Percentiles rank a stretch among this genome's conserved stretches.
phyloP scores from a whole-genome alignment of 2,797 vertebrate genomes.

The Cryptoprocta ferox region DNA sequence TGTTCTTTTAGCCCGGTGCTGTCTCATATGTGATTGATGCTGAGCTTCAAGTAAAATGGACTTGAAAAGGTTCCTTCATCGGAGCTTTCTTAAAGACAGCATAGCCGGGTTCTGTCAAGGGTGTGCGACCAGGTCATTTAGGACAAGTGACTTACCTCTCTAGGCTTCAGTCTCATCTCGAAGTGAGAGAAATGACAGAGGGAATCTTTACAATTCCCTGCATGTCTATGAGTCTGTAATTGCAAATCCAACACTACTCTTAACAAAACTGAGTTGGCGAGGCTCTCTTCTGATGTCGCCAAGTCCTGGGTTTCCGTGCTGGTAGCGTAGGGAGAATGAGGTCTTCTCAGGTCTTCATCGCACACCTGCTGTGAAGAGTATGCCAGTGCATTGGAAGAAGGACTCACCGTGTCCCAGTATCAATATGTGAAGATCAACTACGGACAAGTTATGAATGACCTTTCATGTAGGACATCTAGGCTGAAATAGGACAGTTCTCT shows the following conservation, averaged over 20 bases:
- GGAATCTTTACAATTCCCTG: background rate
- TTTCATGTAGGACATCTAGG: background rate
- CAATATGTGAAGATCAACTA: background rate
- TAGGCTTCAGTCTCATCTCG: background rate
- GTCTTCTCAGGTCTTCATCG: background rate
- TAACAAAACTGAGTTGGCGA: background rate
- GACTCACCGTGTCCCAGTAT: background rate
- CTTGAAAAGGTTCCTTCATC: background rate
- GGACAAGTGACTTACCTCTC: background rate
- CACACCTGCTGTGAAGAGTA: background rate
- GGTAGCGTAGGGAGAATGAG: background rate
- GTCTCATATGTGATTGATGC: background rate
- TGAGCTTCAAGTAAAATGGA: background rate
- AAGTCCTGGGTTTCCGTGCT: background rate
- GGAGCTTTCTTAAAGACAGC: background rate
- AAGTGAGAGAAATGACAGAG: background rate
- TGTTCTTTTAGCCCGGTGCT: background rate
- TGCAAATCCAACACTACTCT: background rate
- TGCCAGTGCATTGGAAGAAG: background rate
- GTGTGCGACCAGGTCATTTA: background rate
- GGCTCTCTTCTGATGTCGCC: background rate
- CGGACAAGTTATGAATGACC: background rate
- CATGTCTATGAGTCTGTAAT: background rate
- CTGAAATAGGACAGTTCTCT: background rate
- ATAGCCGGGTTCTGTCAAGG: background rate